These are phyloP conservation scores for Cantharis lateralis DNA, from an alignment of 2,888 invertebrate species.

Conservation along the genomic window DNA sequence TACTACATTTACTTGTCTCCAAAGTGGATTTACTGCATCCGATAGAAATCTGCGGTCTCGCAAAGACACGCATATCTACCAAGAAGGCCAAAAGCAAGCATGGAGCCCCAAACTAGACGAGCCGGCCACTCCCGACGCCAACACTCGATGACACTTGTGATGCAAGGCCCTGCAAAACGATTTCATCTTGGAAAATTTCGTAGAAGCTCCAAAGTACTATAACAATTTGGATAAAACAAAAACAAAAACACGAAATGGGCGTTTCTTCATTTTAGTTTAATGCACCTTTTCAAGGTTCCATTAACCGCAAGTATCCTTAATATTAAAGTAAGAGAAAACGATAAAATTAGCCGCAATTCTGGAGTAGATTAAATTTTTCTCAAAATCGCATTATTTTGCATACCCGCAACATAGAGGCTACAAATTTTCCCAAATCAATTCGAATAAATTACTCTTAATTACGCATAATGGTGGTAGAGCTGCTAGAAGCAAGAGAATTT, in stretches of 20 bases:
- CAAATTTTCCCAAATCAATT: conserved; percentile 47
- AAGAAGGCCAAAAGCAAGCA: conserved; percentile 23
- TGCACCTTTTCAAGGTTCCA: conserved; percentile 19
- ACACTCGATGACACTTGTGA: conserved; percentile 34
- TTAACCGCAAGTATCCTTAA: conserved; percentile 27
- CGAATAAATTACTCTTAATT: conserved; percentile 50
- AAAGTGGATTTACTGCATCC: conserved; percentile 49
- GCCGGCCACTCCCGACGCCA: conserved; percentile 35
- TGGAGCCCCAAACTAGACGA: conserved; percentile 32
- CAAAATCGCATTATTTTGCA: conserved; percentile 24
- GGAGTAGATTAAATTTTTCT: conserved; percentile 15
- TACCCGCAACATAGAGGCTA: conserved; percentile 5
- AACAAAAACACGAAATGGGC: conserved; percentile 19
- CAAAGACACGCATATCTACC: conserved; percentile 35
- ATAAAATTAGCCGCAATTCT: conserved; percentile 17
- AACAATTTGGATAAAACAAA: conserved; percentile 14
- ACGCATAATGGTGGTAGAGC: conserved; percentile 49
- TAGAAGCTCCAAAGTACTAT: conserved; percentile 6
- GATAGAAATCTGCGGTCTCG: conserved; percentile 52
- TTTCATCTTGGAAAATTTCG: conserved; percentile 26
- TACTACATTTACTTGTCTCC: conserved; percentile 38
- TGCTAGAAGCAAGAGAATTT: conserved; percentile 35
- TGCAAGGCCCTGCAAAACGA: conserved; percentile 26
- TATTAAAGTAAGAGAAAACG: conserved; percentile 17
- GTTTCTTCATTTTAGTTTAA: conserved; percentile 25